A percentile compares a stretch with the other conserved stretches of the same genome.
Evolutionary conservation across 2,113 vertebrate species (phyloP).

Genomic region (Alectura lathami): DNA sequence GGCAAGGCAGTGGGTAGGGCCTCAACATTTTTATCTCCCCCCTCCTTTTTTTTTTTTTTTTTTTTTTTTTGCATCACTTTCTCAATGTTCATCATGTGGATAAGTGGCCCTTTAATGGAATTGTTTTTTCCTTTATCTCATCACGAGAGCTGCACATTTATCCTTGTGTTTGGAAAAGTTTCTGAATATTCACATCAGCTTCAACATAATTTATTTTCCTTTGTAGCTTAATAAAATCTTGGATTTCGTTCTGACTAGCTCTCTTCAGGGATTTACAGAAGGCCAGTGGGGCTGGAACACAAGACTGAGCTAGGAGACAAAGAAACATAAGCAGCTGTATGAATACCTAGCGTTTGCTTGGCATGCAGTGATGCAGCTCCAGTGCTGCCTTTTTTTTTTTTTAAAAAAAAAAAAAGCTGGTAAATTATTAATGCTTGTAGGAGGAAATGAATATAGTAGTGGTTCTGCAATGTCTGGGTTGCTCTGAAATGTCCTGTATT

Average conservation of each 20-base stretch:
- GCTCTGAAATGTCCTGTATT: background rate
- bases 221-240: constrained; percentile 54
- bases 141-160: constrained; percentile 40
- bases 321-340: constrained; percentile 1
- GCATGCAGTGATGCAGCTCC: background rate
- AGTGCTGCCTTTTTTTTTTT: background rate
- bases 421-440: constrained; percentile 63
- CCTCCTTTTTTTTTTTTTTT: background rate
- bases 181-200: constrained; percentile 62
- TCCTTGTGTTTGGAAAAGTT: constrained; percentile 49
- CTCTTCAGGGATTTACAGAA: constrained; percentile 38
- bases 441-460: constrained; percentile 30
- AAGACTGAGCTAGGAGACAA: background rate
- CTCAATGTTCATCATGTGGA: constrained; percentile 17
- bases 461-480: constrained; percentile 18
- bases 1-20: background rate
- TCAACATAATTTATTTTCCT: constrained; percentile 51
- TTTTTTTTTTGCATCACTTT: constrained; percentile 2
- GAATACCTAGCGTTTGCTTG: constrained; percentile 5
- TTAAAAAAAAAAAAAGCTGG: background rate
- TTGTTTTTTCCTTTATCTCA: constrained; percentile 63
- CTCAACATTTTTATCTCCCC: background rate
- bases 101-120: constrained; percentile 43
- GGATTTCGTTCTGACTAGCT: constrained; percentile 19
- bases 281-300: background rate